phyloP scores from a whole-genome alignment of 2,797 vertebrate genomes.

The Semaprochilodus insignis region DNA sequence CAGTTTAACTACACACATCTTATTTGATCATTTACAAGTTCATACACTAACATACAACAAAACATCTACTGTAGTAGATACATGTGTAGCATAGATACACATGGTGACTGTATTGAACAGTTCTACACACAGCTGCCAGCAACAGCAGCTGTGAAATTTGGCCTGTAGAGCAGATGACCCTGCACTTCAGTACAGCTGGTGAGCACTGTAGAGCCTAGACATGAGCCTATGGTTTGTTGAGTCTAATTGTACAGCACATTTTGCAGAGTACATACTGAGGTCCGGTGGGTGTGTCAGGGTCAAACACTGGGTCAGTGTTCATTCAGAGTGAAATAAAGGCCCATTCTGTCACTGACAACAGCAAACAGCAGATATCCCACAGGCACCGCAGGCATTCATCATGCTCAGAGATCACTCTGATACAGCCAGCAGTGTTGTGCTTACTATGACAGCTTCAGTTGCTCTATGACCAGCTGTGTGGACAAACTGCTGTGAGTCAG shows the following conservation, averaged over 20 bases:
- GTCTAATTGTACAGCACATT: background rate
- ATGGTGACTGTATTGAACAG: background rate
- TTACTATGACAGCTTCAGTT: conserved; percentile 40
- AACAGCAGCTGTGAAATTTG: conserved; percentile 18
- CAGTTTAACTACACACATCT: background rate
- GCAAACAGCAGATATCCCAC: conserved; percentile 22
- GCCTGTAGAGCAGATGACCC: conserved; percentile 2
- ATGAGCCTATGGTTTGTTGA: background rate
- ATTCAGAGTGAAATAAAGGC: conserved; percentile 35
- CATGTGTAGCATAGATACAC: background rate
- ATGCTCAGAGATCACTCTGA: conserved; percentile 5
- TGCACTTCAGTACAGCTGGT: conserved; percentile 26
- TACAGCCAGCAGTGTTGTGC: conserved; percentile 33
- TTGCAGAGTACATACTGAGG: conserved; percentile 53
- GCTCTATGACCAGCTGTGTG: conserved; percentile 21
- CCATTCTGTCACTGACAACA: conserved; percentile 34
- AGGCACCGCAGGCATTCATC: background rate
- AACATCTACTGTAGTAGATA: background rate
- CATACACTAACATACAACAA: no score
- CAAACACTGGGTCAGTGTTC: conserved; percentile 37
- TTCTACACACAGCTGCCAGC: background rate
- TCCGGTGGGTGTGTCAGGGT: conserved; percentile 44
- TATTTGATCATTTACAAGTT: background rate
- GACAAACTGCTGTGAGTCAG: conserved; percentile 26
- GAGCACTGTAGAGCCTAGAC: background rate